Base-by-base conservation (phyloP, 1,140 invertebrate genomes). In the Rhagoletis pomonella region DNA sequence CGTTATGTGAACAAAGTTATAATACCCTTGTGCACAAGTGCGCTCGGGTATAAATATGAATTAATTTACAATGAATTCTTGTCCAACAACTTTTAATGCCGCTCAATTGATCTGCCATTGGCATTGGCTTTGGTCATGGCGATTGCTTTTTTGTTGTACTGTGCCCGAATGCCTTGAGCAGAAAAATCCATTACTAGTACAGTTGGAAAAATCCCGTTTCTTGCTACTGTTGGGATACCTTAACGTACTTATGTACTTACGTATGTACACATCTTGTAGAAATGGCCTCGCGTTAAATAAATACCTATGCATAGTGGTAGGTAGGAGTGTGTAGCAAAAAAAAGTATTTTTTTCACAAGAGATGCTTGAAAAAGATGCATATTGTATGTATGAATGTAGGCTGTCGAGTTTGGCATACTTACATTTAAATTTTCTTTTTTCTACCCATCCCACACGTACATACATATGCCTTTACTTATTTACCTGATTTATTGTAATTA, bases 81-180 rank as follows among this genome's bases (percentile, higher is more conserved):
- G 73, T 39, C 19, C 12, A 55, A 19, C 73, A 58, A 19, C 73
- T 55, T 81, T 81, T 81, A 19, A 47, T 55, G 4, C 44, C 73
- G 47, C 73, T 55, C n/a, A 81, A 81, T 81, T 81, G 47, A 81
- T 50, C 17, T 81, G 73, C 12, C 73, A 81, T 81, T 81, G 73
- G 73, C 73, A 81, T 81, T 81, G 73, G 39, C 19, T 55, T 81
- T 55, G 29, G 47, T 81, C 73, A 81, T 17, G 73, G 73, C 50
- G n/a, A 29, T 81, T 29, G n/a, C 50, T 77, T 55, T 12, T 19
- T 55, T 77, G 50, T n/a, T 50, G 4, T 67, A 7, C 3, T 9
- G 10, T 55, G 47, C n/a, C 9, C 10, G 50, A 55, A 7, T 10
- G 10, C 50, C 50, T 55, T 29, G 10, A 73, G 42, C 42, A 6